Conservation (phyloP, 2,797 vertebrate genomes). For the Tiaroga cobitis region DNA sequence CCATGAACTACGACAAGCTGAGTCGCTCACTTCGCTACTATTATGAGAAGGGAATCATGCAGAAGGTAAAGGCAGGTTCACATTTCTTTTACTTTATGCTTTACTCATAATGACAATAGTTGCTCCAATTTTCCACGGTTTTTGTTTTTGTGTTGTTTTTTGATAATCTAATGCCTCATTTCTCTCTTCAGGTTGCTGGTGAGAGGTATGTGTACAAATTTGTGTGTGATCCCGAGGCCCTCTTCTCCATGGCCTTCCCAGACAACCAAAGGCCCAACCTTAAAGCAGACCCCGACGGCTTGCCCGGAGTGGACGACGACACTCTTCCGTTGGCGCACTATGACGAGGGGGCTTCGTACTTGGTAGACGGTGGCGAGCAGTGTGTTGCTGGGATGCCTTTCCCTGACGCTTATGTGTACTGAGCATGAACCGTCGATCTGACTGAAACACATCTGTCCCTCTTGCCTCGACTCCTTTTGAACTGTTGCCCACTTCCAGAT, state of each 20-base stretch:
- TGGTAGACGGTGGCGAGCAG: slow-evolving; percentile 86
- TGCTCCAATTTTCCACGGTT: not conserved
- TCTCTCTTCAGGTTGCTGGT: slow-evolving; percentile 85
- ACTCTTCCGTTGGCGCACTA: slow-evolving; percentile 92
- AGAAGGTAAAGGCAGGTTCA: slow-evolving; percentile 83
- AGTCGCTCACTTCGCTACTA: slow-evolving; percentile 97
- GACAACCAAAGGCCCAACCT: slow-evolving; percentile 95
- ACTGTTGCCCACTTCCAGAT: slow-evolving; percentile 65
- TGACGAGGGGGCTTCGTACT: slow-evolving; percentile 84
- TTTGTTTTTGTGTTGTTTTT: not conserved
- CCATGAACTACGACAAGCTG: slow-evolving; percentile 98
- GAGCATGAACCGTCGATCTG: slow-evolving; percentile 68
- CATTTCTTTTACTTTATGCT: slow-evolving; percentile 36
- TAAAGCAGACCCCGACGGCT: slow-evolving; percentile 88
- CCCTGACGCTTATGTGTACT: slow-evolving; percentile 89
- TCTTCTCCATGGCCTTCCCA: slow-evolving; percentile 97
- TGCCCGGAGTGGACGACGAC: slow-evolving; percentile 85
- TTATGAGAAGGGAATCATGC: slow-evolving; percentile 86
- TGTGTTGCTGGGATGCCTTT: slow-evolving; percentile 83
- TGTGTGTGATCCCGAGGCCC: slow-evolving; percentile 93
- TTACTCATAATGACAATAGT: not conserved
- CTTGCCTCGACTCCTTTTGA: slow-evolving; percentile 59
- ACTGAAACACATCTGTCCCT: slow-evolving; percentile 61
- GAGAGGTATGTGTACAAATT: slow-evolving; percentile 98
- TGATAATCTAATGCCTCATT: not conserved